These are phyloP conservation scores for Chaetura pelagica DNA, from an alignment of 2,113 vertebrate species.

Conservation along the genomic window DNA sequence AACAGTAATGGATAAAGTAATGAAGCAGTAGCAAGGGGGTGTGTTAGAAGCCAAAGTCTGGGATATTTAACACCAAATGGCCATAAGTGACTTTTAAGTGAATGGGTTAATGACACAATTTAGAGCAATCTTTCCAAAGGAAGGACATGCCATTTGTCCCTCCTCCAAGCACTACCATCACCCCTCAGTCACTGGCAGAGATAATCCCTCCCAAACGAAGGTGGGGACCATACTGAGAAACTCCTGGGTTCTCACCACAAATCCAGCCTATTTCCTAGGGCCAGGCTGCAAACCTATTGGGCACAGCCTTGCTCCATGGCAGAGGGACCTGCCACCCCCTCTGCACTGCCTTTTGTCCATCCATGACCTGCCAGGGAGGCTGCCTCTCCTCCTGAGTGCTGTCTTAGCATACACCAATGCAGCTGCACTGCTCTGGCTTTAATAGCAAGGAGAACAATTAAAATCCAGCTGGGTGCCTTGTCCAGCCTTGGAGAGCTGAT, in stretches of 20 bases:
- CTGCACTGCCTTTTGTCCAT: not conserved
- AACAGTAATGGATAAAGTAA: conserved; percentile 42
- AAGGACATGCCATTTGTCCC: not conserved
- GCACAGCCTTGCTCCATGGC: not conserved
- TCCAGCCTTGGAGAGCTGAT: not conserved
- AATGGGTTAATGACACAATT: not conserved
- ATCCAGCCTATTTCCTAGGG: not conserved
- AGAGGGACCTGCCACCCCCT: not conserved
- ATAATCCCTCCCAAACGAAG: not conserved
- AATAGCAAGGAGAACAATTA: not conserved
- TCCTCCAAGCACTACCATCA: not conserved
- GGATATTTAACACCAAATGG: not conserved
- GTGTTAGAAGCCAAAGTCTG: not conserved
- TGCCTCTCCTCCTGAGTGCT: not conserved
- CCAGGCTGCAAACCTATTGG: not conserved
- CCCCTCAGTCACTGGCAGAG: not conserved
- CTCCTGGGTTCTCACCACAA: not conserved
- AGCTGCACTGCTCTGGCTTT: not conserved
- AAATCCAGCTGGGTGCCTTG: not conserved
- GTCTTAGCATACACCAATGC: not conserved
- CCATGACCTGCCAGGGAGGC: not conserved
- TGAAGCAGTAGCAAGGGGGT: not conserved
- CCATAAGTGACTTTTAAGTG: not conserved
- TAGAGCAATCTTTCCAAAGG: not conserved
- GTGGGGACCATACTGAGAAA: not conserved